These are phyloP conservation scores for Zoanthus sociatus DNA, from an alignment of 92 coral and sea anemone species.

Conservation along the genomic window DNA sequence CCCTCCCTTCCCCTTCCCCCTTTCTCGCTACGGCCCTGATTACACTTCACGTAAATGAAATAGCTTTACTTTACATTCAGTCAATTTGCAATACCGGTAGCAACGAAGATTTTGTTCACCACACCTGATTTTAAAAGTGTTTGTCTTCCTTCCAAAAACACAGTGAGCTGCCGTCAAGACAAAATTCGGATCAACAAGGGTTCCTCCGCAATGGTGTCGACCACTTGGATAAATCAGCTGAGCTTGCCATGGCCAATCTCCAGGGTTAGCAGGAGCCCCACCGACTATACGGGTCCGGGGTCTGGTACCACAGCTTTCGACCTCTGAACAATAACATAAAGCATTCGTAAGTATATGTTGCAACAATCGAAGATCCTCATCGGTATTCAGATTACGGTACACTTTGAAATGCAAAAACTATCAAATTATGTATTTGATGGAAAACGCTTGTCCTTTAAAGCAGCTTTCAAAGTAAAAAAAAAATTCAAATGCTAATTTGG, in stretches of 20 bases:
- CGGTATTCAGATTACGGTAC: too few species aligned
- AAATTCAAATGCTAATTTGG: too few species aligned
- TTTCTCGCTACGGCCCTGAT: neutral
- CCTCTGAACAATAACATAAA: neutral
- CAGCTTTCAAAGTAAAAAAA: too few species aligned
- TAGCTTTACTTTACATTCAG: neutral
- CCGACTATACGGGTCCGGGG: constrained; percentile 21
- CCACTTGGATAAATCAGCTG: constrained; percentile 10
- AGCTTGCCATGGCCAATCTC: constrained; percentile 42
- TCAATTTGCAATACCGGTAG: neutral
- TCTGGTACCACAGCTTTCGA: constrained; percentile 4
- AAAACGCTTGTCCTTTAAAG: too few species aligned
- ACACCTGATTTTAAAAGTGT: neutral
- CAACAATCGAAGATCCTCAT: neutral
- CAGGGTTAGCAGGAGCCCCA: constrained; percentile 15
- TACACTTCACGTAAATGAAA: neutral
- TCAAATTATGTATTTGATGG: too few species aligned
- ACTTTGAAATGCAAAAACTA: too few species aligned
- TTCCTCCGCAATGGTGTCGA: constrained; percentile 19
- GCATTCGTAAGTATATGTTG: neutral
- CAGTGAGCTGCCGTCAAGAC: constrained; percentile 32
- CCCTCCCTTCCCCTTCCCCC: too few species aligned
- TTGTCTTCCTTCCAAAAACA: neutral
- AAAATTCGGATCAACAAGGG: constrained; percentile 21
- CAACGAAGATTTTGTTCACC: neutral